These are phyloP conservation scores for Spialia ferax DNA, from an alignment of 2,888 invertebrate genomes.

Conservation along the genomic window DNA sequence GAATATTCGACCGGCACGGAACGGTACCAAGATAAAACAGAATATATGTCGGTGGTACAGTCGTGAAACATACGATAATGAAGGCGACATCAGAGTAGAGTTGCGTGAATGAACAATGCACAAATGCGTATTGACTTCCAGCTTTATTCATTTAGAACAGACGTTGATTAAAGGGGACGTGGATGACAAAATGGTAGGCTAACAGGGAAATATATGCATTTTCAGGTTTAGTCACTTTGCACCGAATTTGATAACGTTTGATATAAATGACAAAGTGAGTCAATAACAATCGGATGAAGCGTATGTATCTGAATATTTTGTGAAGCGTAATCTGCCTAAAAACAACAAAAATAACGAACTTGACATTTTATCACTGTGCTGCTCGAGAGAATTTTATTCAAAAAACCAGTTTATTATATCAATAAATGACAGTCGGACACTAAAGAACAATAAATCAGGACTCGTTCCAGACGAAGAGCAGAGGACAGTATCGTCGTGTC, in stretches of 20 bases:
- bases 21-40: constrained; percentile 27
- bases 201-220: constrained; percentile 28
- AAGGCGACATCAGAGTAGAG: constrained; percentile 23
- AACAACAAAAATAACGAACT: too few relatives aligned
- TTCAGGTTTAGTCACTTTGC: constrained; percentile 18
- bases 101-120: constrained; percentile 31
- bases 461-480: constrained; percentile 27
- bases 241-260: constrained; percentile 23
- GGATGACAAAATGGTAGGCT: constrained; percentile 29
- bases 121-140: constrained; percentile 30
- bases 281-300: constrained; percentile 20
- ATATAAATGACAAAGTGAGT: constrained; percentile 23
- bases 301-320: too few relatives aligned
- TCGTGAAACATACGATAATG: constrained; percentile 22
- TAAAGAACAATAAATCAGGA: constrained; percentile 30
- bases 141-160: constrained; percentile 29
- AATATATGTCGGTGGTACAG: constrained; percentile 28
- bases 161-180: constrained; percentile 28
- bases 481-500: constrained; percentile 65
- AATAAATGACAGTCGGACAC: constrained; percentile 17
- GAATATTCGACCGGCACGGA: not conserved
- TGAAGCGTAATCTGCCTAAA: too few relatives aligned
- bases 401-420: not conserved
- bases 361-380: too few relatives aligned
- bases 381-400: too few relatives aligned